Evolutionary conservation across 2,113 vertebrate species (phyloP), one percentile per base, ranked within the genome.

Genomic region (Daubentonia madagascariensis): DNA sequence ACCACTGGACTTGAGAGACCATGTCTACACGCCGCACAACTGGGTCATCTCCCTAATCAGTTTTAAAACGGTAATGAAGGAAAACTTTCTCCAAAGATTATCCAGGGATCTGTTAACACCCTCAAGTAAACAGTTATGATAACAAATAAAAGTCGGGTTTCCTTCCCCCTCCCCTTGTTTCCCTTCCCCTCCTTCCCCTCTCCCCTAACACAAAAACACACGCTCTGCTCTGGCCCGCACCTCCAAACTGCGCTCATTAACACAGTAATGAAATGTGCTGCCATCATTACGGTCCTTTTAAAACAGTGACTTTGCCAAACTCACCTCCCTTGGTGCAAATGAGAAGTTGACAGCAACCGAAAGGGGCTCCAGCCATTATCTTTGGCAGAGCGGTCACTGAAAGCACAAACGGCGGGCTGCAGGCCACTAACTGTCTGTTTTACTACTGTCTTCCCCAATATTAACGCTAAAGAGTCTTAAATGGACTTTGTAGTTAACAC

Each of bases 401-500:
- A 92, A 86, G 70, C 6, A 23, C 0, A 6, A 52, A 72, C 1
- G 11, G 37, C 75, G 50, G 96, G 83, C 89, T 96, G 65, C 48
- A 20, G 95, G 94, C 84, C 91, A 88, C 94, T 92, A 95, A 72
- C 96, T 78, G 57, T 87, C 94, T 90, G 20, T 57, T 30, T 91
- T 94, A 87, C 96, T 94, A 72, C 84, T 83, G 73, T 75, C 89
- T 97, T 95, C 73, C 94, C 80, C 83, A 93, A 87, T 65, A 59
- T 92, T 68, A 50, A 79, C 37, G 43, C 75, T 92, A 92, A 96
- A 78, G 84, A 86, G 89, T 97, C 96, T 97, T 59, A 91, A 98
- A 97, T 96, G 96, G 91, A 78, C 83, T 95, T 61, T 87, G 84
- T 84, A 97, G 96, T 98, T 95, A 98, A 92, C 96, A 97, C 90